Conservation (phyloP, 1,140 invertebrate genomes). For the Drosophila serrata region DNA sequence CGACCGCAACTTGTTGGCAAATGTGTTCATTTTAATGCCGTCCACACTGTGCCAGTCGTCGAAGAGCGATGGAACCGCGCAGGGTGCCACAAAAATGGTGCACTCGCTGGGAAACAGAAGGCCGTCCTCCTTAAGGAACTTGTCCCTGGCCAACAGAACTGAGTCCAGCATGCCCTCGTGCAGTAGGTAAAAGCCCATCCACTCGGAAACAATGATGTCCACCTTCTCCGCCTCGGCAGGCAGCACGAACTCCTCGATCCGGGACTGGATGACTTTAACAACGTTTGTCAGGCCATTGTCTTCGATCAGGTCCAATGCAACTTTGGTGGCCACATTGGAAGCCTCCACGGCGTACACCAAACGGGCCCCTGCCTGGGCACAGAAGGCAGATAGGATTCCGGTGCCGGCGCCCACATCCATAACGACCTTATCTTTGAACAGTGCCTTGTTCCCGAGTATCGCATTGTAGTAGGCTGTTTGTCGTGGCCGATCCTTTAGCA, state of each 20-base stretch:
- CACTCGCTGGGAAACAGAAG: slow-evolving; percentile 88
- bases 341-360: slow-evolving; percentile 97
- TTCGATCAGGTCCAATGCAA: slow-evolving; percentile 94
- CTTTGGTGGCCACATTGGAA: slow-evolving; percentile 93
- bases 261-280: slow-evolving; percentile 87
- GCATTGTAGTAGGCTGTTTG: slow-evolving; percentile 94
- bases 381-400: slow-evolving; percentile 98
- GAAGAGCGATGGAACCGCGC: slow-evolving; percentile 89
- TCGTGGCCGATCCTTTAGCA: slow-evolving; percentile 92
- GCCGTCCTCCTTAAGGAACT: slow-evolving; percentile 93
- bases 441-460: slow-evolving; percentile 90
- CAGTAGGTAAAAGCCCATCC: slow-evolving; percentile 99
- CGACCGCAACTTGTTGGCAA: slow-evolving; percentile 86
- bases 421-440: slow-evolving; percentile 91
- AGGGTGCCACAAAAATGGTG: slow-evolving; percentile 89
- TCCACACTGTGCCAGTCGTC: slow-evolving; percentile 87
- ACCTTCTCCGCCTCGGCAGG: slow-evolving; percentile 93
- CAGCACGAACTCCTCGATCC: slow-evolving; percentile 90
- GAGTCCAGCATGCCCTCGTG: slow-evolving; percentile 99
- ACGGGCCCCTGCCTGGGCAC: slow-evolving; percentile 95
- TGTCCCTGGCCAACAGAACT: slow-evolving; percentile 95
- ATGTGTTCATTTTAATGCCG: slow-evolving; percentile 87
- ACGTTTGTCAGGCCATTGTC: slow-evolving; percentile 88
- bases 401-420: slow-evolving; percentile 99
- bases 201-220: slow-evolving; percentile 99